phyloP scores from a whole-genome alignment of 2,888 invertebrate species.

The Desoria tigrina region DNA sequence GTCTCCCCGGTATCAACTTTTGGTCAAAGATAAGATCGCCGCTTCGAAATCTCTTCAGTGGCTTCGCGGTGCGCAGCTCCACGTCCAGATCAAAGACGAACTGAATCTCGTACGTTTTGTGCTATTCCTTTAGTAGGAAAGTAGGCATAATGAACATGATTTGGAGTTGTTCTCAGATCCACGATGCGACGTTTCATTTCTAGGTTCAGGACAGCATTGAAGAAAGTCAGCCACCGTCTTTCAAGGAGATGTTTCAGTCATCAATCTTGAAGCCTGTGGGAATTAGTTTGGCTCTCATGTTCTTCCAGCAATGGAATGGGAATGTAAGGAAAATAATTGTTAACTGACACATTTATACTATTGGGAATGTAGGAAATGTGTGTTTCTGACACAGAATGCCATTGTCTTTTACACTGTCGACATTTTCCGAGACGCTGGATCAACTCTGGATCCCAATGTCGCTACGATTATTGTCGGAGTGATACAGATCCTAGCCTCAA shows the following conservation, averaged over 20 bases:
- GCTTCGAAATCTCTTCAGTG: constrained; percentile 64
- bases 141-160: not conserved
- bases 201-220: constrained; percentile 42
- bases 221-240: constrained; percentile 24
- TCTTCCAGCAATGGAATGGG: constrained; percentile 70
- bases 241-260: constrained; percentile 57
- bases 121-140: not conserved
- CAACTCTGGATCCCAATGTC: constrained; percentile 61
- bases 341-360: constrained; percentile 1
- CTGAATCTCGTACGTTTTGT: constrained; percentile 55
- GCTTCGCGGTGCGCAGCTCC: constrained; percentile 61
- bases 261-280: constrained; percentile 72
- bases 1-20: constrained; percentile 66
- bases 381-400: constrained; percentile 62
- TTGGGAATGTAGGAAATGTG: not conserved
- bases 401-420: constrained; percentile 75
- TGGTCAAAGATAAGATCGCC: constrained; percentile 61
- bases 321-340: constrained; percentile 9
- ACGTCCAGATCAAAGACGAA: constrained; percentile 64
- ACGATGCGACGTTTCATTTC: not conserved
- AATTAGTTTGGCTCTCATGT: constrained; percentile 76
- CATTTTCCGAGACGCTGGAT: constrained; percentile 76
- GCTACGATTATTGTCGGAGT: constrained; percentile 78
- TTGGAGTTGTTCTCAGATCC: too few relatives aligned
- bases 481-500: constrained; percentile 62